Conservation (phyloP, 2,113 vertebrate genomes). For the Mugil cephalus region DNA sequence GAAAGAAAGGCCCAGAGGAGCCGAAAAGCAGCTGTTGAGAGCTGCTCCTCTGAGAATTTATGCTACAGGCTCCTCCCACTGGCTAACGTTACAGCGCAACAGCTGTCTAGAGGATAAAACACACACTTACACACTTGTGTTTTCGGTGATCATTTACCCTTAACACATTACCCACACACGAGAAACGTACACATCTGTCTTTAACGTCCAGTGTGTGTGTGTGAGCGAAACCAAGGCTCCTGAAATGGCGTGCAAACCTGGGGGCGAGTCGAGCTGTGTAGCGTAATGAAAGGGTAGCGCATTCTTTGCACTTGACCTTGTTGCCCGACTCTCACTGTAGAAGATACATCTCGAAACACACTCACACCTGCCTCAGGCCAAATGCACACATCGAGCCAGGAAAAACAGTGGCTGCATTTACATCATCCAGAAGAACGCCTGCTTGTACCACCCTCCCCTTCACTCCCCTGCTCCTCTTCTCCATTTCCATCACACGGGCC, state of each 20-base stretch:
- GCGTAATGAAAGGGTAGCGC: slow-evolving; percentile 39
- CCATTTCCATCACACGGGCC: slow-evolving; percentile 2
- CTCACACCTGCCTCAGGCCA: slow-evolving; percentile 36
- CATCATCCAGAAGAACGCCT: slow-evolving; percentile 16
- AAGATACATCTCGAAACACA: slow-evolving; percentile 36
- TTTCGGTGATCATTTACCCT: slow-evolving; percentile 30
- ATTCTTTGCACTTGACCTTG: slow-evolving; percentile 62
- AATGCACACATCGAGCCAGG: slow-evolving; percentile 1
- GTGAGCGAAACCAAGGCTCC: background rate
- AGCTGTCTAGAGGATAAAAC: slow-evolving; percentile 63
- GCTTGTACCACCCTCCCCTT: slow-evolving; percentile 1
- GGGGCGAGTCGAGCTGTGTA: slow-evolving; percentile 31
- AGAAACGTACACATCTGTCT: slow-evolving; percentile 5
- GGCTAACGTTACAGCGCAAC: slow-evolving; percentile 63
- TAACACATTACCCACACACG: slow-evolving; percentile 15
- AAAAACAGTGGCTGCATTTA: slow-evolving; percentile 31
- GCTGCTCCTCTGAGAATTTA: slow-evolving; percentile 68
- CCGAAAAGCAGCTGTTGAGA: slow-evolving; percentile 71
- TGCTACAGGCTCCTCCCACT: slow-evolving; percentile 58
- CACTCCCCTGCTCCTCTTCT: background rate
- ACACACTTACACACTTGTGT: slow-evolving; percentile 28
- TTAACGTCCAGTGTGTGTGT: background rate
- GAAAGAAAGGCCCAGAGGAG: slow-evolving; percentile 59
- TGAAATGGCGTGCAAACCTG: slow-evolving; percentile 34
- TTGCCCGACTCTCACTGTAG: slow-evolving; percentile 23